Conservation (phyloP, 2,113 vertebrate genomes). For the Percopsis transmontana region DNA sequence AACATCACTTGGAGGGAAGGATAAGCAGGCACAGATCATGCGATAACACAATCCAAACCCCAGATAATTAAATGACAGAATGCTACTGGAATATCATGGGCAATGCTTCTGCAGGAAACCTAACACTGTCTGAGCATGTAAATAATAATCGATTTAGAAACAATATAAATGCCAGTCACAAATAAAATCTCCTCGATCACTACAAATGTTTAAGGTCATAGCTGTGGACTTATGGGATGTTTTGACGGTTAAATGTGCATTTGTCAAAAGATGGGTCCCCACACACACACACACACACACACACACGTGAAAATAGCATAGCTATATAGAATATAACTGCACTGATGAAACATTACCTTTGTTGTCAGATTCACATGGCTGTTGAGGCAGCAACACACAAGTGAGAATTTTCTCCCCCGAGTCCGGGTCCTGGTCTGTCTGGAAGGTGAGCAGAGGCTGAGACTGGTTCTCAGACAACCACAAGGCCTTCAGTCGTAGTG, state of each 20-base stretch:
- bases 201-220: not conserved
- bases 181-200: not conserved
- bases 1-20: conserved; percentile 39
- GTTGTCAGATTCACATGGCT: conserved; percentile 83
- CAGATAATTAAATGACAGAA: conserved; percentile 5
- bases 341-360: conserved; percentile 79
- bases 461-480: conserved; percentile 99
- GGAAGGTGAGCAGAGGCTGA: conserved; percentile 94
- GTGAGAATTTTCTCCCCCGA: conserved; percentile 94
- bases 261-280: no score
- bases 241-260: no score
- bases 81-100: conserved; percentile 39
- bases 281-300: no score
- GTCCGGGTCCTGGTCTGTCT: conserved; percentile 88
- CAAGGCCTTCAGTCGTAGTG: conserved; percentile 91
- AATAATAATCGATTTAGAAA: not conserved
- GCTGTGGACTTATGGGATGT: no score
- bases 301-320: no score
- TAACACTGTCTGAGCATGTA: not conserved
- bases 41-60: conserved; percentile 49
- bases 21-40: conserved; percentile 52
- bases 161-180: not conserved
- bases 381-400: conserved; percentile 95
- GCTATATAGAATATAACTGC: no score
- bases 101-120: not conserved